phyloP scores from a whole-genome alignment of 2,888 invertebrate species.

The Gnatocerus cornutus region DNA sequence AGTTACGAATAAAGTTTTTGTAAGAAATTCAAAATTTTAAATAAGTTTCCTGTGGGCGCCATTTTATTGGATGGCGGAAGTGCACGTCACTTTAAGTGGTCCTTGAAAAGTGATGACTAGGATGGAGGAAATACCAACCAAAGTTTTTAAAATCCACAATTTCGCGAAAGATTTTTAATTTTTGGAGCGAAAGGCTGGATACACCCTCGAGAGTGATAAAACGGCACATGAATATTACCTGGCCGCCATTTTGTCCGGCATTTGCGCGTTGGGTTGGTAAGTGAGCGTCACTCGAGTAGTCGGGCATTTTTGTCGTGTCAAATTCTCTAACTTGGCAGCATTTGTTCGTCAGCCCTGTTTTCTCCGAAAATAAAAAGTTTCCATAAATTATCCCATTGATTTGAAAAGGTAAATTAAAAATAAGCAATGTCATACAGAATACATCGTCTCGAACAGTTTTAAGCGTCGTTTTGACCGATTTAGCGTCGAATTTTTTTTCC shows the following conservation, averaged over 20 bases:
- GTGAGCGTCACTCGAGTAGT: constrained; percentile 31
- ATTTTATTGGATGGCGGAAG: constrained; percentile 29
- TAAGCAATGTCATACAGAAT: constrained; percentile 40
- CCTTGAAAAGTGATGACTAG: neutral
- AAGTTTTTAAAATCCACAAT: constrained; percentile 20
- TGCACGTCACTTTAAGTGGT: constrained; percentile 10
- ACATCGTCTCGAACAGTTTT: constrained; percentile 22
- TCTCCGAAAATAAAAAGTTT: constrained; percentile 69
- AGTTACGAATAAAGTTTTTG: constrained; percentile 10
- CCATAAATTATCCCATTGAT: constrained; percentile 68
- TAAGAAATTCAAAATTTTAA: constrained; percentile 4
- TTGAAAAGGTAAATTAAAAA: constrained; percentile 67
- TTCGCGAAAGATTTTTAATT: constrained; percentile 22
- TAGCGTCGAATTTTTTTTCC: constrained; percentile 32
- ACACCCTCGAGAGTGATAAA: neutral
- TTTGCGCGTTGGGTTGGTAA: constrained; percentile 37
- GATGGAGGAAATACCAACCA: constrained; percentile 17
- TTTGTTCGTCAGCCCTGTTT: constrained; percentile 72
- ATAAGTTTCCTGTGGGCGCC: constrained; percentile 29
- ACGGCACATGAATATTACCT: neutral
- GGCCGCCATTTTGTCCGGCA: constrained; percentile 38
- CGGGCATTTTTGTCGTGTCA: constrained; percentile 58
- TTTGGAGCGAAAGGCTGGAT: neutral
- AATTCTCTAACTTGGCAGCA: constrained; percentile 70
- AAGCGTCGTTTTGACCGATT: constrained; percentile 3